Conservation (phyloP, 2,113 vertebrate genomes). For the Oncorhynchus mykiss region DNA sequence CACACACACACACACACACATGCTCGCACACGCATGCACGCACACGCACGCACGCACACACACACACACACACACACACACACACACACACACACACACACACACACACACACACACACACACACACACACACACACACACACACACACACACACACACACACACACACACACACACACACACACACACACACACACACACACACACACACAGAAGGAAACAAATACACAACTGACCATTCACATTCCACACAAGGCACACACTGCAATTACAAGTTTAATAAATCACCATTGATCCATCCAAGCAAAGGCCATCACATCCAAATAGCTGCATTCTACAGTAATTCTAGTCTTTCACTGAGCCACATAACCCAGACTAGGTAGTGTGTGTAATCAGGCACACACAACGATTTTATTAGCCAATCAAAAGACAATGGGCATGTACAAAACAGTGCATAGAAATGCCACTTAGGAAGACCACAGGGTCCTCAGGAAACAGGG, state of each 20-base stretch:
- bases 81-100: constrained; percentile 8
- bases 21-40: too few species aligned
- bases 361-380: neutral
- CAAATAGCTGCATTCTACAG: too few species aligned
- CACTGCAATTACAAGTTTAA: neutral
- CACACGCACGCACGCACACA: constrained; percentile 1
- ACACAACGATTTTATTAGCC: neutral
- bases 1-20: neutral
- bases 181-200: neutral
- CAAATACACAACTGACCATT: neutral
- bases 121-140: neutral
- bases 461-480: too few species aligned
- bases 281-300: too few species aligned
- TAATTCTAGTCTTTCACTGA: neutral
- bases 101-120: constrained; percentile 4
- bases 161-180: constrained; percentile 8
- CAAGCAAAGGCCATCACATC: too few species aligned
- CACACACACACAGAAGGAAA: neutral
- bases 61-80: constrained; percentile 5
- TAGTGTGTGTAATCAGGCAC: neutral
- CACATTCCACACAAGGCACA: neutral
- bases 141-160: constrained; percentile 1
- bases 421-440: neutral
- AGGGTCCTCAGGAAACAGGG: too few species aligned
- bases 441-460: neutral